These are phyloP conservation scores for Channa maculata DNA, from an alignment of 2,113 vertebrate species.

Conservation along the genomic window DNA sequence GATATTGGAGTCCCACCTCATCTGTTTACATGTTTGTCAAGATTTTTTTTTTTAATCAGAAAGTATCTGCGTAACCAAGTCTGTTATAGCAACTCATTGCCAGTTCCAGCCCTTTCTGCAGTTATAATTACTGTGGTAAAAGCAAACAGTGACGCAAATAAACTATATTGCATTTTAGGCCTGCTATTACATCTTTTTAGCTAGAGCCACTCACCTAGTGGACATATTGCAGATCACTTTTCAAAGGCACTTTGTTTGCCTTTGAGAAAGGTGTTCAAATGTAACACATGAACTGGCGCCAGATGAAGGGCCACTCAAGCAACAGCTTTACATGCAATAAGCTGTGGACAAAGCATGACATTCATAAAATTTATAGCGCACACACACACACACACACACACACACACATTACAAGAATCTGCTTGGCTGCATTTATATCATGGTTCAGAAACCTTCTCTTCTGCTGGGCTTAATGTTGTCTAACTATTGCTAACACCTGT, in stretches of 20 bases:
- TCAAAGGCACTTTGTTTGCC: slow-evolving; percentile 69
- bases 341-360: slow-evolving; percentile 63
- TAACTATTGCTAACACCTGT: slow-evolving; percentile 70
- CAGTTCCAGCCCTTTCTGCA: no score
- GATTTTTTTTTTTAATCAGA: no score
- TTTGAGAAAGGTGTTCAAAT: slow-evolving; percentile 64
- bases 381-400: slow-evolving; percentile 51
- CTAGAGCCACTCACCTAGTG: slow-evolving; percentile 38
- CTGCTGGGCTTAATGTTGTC: slow-evolving; percentile 42
- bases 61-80: no score
- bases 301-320: slow-evolving; percentile 31
- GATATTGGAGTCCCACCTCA: no score
- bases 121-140: slow-evolving; percentile 19
- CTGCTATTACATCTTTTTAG: slow-evolving; percentile 81
- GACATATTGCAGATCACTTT: slow-evolving; percentile 74
- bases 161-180: slow-evolving; percentile 80
- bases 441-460: slow-evolving; percentile 40
- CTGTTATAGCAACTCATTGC: no score
- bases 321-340: slow-evolving; percentile 46
- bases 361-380: slow-evolving; percentile 23
- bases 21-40: no score
- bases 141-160: slow-evolving; percentile 59
- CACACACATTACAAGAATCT: slow-evolving; percentile 28
- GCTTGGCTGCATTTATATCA: slow-evolving; percentile 51
- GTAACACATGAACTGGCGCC: slow-evolving; percentile 65